Evolutionary conservation across 2,888 invertebrate genomes (phyloP).

Genomic region (Tubulanus polymorphus): DNA sequence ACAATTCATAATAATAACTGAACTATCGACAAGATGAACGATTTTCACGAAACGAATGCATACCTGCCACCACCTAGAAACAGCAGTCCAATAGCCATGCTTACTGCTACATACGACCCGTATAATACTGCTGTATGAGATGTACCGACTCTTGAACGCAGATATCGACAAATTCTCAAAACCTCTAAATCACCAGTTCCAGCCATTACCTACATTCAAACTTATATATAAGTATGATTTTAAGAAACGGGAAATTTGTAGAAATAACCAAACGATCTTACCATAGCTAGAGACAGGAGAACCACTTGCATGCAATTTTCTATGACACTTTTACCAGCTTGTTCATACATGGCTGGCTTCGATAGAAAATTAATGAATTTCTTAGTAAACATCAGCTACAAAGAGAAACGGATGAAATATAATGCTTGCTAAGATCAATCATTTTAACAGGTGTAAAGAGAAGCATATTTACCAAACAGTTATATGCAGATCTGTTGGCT

Average conservation of each 20-base stretch:
- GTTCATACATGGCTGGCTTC: constrained; percentile 70
- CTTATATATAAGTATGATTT: too few species aligned
- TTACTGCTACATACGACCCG: constrained; percentile 90
- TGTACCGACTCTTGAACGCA: constrained; percentile 71
- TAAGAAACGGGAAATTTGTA: not conserved
- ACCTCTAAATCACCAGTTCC: constrained; percentile 85
- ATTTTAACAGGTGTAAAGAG: not conserved
- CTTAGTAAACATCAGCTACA: constrained; percentile 64
- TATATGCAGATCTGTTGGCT: constrained; percentile 74
- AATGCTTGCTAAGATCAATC: too few species aligned
- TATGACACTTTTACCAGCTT: constrained; percentile 83
- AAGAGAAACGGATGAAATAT: constrained; percentile 11
- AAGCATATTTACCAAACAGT: constrained; percentile 60
- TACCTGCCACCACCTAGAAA: constrained; percentile 92
- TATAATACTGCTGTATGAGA: constrained; percentile 65
- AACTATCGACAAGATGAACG: not conserved
- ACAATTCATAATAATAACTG: not conserved
- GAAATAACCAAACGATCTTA: constrained; percentile 43
- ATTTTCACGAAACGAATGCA: not conserved
- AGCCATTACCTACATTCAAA: constrained; percentile 76
- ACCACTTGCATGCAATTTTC: constrained; percentile 84
- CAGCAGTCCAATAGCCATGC: constrained; percentile 87
- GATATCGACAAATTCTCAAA: constrained; percentile 76
- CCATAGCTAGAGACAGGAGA: constrained; percentile 76
- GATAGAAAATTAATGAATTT: constrained; percentile 67